Evolutionary conservation across 1,140 invertebrate species (phyloP).

Genomic region (Colletes latitarsis): DNA sequence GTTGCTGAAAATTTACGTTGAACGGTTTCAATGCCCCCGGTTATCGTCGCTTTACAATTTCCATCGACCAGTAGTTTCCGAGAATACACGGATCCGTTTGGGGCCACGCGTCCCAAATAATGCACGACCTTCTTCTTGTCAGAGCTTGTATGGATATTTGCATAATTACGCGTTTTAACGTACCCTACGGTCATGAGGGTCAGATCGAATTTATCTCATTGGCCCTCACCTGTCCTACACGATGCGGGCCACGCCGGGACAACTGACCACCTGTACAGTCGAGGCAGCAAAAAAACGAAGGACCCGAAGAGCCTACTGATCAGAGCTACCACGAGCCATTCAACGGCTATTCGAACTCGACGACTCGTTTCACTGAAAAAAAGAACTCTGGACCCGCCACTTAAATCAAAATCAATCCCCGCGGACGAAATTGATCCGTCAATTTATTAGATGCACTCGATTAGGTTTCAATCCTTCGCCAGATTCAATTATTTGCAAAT

Average conservation of each 20-base stretch:
- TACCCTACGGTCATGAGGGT: slow-evolving; percentile 75
- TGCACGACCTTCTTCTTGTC: slow-evolving; percentile 64
- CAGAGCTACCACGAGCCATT: not conserved
- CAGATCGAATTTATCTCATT: slow-evolving; percentile 80
- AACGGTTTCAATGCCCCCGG: not conserved
- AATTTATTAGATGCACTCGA: no score
- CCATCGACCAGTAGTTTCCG: slow-evolving; percentile 6
- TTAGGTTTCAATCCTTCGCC: no score
- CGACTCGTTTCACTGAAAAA: no score
- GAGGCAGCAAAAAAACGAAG: slow-evolving; percentile 55
- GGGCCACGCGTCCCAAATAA: slow-evolving; percentile 21
- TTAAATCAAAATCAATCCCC: no score
- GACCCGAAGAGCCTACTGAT: not conserved
- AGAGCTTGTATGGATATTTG: slow-evolving; percentile 71
- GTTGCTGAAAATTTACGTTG: no score
- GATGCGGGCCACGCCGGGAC: slow-evolving; percentile 76
- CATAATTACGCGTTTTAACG: slow-evolving; percentile 75
- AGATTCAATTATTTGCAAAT: no score
- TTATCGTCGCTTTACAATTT: no score
- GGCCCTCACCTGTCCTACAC: slow-evolving; percentile 78
- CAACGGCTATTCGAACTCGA: not conserved
- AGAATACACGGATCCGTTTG: slow-evolving; percentile 8
- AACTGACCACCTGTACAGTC: slow-evolving; percentile 77
- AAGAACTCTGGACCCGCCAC: no score
- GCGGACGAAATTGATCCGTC: no score